phyloP scores from a whole-genome alignment of 2,113 vertebrate species.

The Phyllopteryx taeniolatus region DNA sequence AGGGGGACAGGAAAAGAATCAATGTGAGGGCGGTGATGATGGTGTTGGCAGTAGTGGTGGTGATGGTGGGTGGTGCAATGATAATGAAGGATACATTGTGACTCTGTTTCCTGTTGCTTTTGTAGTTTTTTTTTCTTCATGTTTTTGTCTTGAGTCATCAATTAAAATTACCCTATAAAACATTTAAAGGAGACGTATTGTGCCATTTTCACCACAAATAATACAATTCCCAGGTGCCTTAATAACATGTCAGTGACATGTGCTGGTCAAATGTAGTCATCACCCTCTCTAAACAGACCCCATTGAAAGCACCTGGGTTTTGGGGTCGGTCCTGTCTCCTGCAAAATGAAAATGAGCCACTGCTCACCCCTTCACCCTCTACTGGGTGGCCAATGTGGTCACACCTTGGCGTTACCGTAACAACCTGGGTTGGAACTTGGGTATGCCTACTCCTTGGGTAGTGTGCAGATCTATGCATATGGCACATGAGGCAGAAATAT shows the following conservation, averaged over 20 bases:
- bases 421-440: too few relatives aligned
- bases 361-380: background rate
- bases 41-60: conserved; percentile 36
- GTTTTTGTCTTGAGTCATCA: background rate
- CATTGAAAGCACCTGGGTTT: background rate
- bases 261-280: too few relatives aligned
- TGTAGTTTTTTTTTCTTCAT: conserved; percentile 18
- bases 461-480: background rate
- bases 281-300: too few relatives aligned
- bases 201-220: background rate
- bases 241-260: background rate
- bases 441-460: too few relatives aligned
- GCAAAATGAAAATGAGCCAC: background rate
- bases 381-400: too few relatives aligned
- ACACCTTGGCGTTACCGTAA: too few relatives aligned
- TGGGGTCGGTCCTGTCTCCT: background rate
- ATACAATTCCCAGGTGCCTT: background rate
- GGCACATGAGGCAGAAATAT: background rate
- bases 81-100: conserved; percentile 33
- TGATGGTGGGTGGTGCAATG: conserved; percentile 42
- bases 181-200: background rate
- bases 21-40: conserved; percentile 40
- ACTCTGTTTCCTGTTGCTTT: conserved; percentile 14
- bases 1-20: conserved; percentile 31
- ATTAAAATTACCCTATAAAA: background rate